Evolutionary conservation across 2,113 vertebrate species (phyloP).

Genomic region (Bujurquina vittata): DNA sequence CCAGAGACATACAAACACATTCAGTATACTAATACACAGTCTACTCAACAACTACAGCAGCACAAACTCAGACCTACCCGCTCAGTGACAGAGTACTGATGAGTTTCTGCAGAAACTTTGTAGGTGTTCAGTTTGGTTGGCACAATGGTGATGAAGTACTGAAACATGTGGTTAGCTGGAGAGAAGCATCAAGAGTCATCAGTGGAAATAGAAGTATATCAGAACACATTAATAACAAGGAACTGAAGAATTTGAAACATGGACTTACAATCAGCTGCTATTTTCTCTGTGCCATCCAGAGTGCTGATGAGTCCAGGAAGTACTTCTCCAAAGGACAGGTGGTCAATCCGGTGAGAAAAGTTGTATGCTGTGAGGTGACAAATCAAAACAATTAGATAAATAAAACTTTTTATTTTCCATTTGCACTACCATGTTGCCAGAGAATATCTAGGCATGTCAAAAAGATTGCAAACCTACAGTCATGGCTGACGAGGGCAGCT

Average conservation of each 20-base stretch:
- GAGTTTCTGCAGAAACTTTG: conserved; percentile 91
- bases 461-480: conserved; percentile 84
- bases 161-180: conserved; percentile 98
- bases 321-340: conserved; percentile 95
- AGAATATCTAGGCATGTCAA: not conserved
- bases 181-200: not conserved
- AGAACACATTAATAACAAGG: not conserved
- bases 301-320: conserved; percentile 94
- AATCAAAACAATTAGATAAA: not conserved
- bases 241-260: not conserved
- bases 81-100: conserved; percentile 98
- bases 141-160: conserved; percentile 98
- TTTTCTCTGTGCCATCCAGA: conserved; percentile 96
- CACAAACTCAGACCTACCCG: conserved; percentile 82
- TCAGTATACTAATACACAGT: not conserved
- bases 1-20: not conserved
- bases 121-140: conserved; percentile 96
- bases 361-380: conserved; percentile 87
- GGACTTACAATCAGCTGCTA: conserved; percentile 88
- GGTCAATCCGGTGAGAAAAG: conserved; percentile 98
- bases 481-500: conserved; percentile 94
- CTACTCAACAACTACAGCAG: not conserved
- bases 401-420: not conserved
- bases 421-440: not conserved
- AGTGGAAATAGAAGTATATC: not conserved